A percentile compares a stretch with the other conserved stretches of the same genome.
These are phyloP conservation scores for Elgonia sp. DNA, from an alignment of 2,888 invertebrate species.

Conservation along the genomic window DNA sequence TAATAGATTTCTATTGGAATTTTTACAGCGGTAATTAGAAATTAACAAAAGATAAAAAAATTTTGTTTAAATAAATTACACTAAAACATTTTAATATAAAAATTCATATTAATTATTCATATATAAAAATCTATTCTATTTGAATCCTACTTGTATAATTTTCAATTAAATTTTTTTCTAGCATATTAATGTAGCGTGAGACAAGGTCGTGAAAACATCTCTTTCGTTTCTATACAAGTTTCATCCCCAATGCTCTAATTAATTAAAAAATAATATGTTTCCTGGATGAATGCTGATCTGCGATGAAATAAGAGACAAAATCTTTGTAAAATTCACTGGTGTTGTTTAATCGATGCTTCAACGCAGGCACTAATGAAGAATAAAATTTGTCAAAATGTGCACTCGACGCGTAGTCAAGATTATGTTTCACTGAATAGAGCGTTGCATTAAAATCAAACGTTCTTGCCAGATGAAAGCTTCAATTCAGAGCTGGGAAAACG, in stretches of 20 bases:
- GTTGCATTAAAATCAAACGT: conserved; percentile 61
- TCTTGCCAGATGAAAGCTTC: conserved; percentile 63
- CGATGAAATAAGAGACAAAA: neutral
- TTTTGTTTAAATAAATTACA: no score
- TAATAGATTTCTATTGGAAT: no score
- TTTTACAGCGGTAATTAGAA: no score
- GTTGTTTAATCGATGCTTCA: conserved; percentile 33
- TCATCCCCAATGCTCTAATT: conserved; percentile 8
- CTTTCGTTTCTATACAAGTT: neutral
- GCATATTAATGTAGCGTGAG: no score
- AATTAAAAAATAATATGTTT: conserved; percentile 14
- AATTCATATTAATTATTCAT: no score
- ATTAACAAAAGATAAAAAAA: no score
- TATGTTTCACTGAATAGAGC: conserved; percentile 43
- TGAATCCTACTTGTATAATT: no score
- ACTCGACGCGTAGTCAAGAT: conserved; percentile 36
- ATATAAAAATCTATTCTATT: no score
- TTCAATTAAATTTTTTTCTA: no score
- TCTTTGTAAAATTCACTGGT: conserved; percentile 28
- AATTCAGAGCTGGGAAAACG: conserved; percentile 56
- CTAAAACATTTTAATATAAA: no score
- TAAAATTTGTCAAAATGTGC: conserved; percentile 64
- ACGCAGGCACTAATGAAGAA: conserved; percentile 13
- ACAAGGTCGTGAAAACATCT: no score
- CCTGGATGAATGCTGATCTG: conserved; percentile 3